Evolutionary conservation across 2,888 invertebrate species (phyloP).

Genomic region (Tanytarsus gracilentus): DNA sequence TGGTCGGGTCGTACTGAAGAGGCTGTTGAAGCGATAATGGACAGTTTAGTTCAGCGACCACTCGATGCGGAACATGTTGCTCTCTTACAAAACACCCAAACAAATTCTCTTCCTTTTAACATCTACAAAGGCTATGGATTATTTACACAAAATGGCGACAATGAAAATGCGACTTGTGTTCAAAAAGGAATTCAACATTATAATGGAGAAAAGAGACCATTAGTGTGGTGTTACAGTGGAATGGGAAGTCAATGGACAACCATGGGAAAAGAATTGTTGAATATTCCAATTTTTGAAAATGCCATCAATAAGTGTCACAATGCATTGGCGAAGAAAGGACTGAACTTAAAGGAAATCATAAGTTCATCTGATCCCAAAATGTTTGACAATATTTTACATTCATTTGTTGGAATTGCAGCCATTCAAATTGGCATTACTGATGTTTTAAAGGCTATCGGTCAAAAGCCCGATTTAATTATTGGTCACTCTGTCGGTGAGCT

Average conservation of each 20-base stretch:
- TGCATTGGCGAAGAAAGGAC: slow-evolving; percentile 49
- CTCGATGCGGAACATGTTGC: slow-evolving; percentile 50
- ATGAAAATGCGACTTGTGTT: slow-evolving; percentile 34
- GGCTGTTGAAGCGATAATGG: slow-evolving; percentile 52
- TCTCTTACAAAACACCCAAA: slow-evolving; percentile 48
- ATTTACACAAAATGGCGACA: slow-evolving; percentile 33
- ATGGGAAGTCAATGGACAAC: slow-evolving; percentile 85
- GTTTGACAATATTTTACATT: slow-evolving; percentile 56
- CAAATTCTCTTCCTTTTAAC: slow-evolving; percentile 49
- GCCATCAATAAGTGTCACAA: slow-evolving; percentile 56
- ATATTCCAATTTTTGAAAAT: slow-evolving; percentile 60
- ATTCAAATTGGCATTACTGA: slow-evolving; percentile 56
- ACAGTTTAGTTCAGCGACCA: slow-evolving; percentile 49
- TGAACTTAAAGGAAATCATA: slow-evolving; percentile 56
- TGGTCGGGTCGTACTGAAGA: slow-evolving; percentile 67
- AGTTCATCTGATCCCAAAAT: slow-evolving; percentile 52
- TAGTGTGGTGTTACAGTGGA: slow-evolving; percentile 86
- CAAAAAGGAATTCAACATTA: slow-evolving; percentile 51
- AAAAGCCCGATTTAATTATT: slow-evolving; percentile 64
- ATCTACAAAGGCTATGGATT: slow-evolving; percentile 62
- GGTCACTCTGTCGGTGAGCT: slow-evolving; percentile 93
- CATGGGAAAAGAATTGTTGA: slow-evolving; percentile 70
- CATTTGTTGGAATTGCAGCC: slow-evolving; percentile 67
- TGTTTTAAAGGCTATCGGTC: slow-evolving; percentile 50
- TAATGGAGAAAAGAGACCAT: slow-evolving; percentile 55